Conservation (phyloP, 2,888 invertebrate species). For the Agrotis clavis region DNA sequence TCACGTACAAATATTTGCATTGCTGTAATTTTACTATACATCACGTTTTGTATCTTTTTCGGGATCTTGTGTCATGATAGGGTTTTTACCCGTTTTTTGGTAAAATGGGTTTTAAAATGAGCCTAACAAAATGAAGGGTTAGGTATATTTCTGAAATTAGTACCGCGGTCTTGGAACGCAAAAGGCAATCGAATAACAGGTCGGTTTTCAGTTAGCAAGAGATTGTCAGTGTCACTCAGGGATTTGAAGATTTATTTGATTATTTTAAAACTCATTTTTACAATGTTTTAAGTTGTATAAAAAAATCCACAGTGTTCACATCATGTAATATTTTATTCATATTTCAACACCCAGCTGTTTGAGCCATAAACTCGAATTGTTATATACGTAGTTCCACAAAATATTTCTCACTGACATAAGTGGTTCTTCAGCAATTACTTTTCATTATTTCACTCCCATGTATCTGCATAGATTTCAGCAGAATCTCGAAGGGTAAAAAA, state of each 20-base stretch:
- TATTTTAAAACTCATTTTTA: too few relatives aligned
- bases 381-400: not conserved
- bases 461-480: not conserved
- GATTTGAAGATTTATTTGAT: too few relatives aligned
- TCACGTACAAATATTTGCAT: constrained; percentile 45
- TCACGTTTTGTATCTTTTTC: constrained; percentile 35
- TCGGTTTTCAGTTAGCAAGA: too few relatives aligned
- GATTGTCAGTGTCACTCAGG: too few relatives aligned
- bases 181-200: too few relatives aligned
- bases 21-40: constrained; percentile 46
- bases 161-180: too few relatives aligned
- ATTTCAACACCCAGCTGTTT: not conserved
- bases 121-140: too few relatives aligned
- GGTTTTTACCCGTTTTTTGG: constrained; percentile 24
- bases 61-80: constrained; percentile 32
- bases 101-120: constrained; percentile 20
- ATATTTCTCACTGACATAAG: not conserved
- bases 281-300: too few relatives aligned
- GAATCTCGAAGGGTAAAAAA: constrained; percentile 24
- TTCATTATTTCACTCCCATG: not conserved
- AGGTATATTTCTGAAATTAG: too few relatives aligned
- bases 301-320: too few relatives aligned
- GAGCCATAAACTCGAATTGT: not conserved
- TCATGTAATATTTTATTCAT: not conserved
- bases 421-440: not conserved